phyloP scores from a whole-genome alignment of 2,888 invertebrate genomes.

The Agrotis ipsilon region DNA sequence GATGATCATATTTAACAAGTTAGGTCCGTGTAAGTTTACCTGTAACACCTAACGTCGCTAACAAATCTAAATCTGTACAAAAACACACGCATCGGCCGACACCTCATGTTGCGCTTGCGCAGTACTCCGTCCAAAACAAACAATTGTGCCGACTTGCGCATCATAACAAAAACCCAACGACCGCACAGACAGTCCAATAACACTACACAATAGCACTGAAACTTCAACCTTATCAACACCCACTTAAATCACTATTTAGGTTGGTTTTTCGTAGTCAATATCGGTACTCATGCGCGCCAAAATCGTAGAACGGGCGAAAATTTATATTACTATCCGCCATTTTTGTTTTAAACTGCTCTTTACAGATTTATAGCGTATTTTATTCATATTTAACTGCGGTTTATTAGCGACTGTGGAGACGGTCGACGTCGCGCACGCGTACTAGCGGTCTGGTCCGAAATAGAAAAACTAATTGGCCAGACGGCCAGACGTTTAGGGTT shows the following conservation, averaged over 20 bases:
- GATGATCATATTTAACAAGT: neutral
- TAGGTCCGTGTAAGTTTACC: constrained; percentile 21
- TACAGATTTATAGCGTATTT: constrained; percentile 73
- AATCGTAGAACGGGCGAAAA: constrained; percentile 56
- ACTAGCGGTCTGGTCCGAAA: constrained; percentile 80
- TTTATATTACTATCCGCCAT: constrained; percentile 68
- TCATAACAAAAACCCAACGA: constrained; percentile 69
- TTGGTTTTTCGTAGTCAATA: constrained; percentile 17
- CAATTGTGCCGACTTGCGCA: constrained; percentile 63
- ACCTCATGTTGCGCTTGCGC: constrained; percentile 51
- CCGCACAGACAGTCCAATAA: constrained; percentile 62
- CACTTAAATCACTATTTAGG: constrained; percentile 61
- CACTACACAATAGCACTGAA: constrained; percentile 57
- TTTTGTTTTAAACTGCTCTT: constrained; percentile 64
- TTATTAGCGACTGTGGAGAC: constrained; percentile 67
- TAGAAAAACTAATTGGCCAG: constrained; percentile 87
- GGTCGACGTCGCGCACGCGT: constrained; percentile 73
- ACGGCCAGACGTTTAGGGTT: constrained; percentile 83
- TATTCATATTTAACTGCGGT: constrained; percentile 72
- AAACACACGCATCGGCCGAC: constrained; percentile 47
- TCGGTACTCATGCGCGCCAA: constrained; percentile 55
- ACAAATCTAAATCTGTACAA: constrained; percentile 44
- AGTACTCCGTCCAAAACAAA: constrained; percentile 68
- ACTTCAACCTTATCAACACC: constrained; percentile 60
- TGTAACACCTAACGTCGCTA: constrained; percentile 31